phyloP scores from a whole-genome alignment of 1,140 invertebrate species.

The Telenomus remus region DNA sequence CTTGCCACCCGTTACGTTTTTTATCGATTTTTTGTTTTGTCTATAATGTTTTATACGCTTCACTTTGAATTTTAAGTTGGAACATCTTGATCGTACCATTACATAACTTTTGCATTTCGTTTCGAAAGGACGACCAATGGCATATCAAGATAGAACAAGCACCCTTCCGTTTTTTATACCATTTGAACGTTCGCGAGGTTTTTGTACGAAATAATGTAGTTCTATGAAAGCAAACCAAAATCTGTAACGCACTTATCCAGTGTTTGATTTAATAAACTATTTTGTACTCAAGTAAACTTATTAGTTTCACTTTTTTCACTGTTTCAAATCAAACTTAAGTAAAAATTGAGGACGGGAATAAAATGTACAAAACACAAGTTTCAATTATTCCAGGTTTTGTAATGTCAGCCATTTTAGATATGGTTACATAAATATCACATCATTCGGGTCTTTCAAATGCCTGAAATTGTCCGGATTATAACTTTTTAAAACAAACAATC shows the following conservation, averaged over 20 bases:
- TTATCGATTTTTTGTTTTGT: too few relatives aligned
- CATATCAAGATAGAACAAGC: slow-evolving; percentile 22
- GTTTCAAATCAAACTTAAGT: too few relatives aligned
- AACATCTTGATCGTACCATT: background rate
- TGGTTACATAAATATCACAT: slow-evolving; percentile 43
- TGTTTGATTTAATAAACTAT: slow-evolving; percentile 50
- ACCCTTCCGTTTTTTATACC: slow-evolving; percentile 30
- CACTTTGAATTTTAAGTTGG: too few relatives aligned
- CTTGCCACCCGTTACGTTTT: too few relatives aligned
- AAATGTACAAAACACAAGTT: too few relatives aligned
- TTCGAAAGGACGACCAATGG: slow-evolving; percentile 4
- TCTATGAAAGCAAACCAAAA: slow-evolving; percentile 18
- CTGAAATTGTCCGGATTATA: slow-evolving; percentile 16
- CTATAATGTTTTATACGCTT: too few relatives aligned
- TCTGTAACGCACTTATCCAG: slow-evolving; percentile 43
- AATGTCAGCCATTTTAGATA: slow-evolving; percentile 38
- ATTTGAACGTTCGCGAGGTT: slow-evolving; percentile 32
- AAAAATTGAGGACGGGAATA: too few relatives aligned
- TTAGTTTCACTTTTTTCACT: too few relatives aligned
- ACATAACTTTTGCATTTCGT: slow-evolving; percentile 4
- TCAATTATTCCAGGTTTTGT: slow-evolving; percentile 14
- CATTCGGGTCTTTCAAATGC: slow-evolving; percentile 17
- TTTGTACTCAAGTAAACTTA: slow-evolving; percentile 46
- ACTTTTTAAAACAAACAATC: slow-evolving; percentile 25
- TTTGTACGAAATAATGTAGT: slow-evolving; percentile 28